Percentiles rank a stretch among this genome's conserved stretches.
These are phyloP conservation scores for Scaptodrosophila lebanonensis DNA, from an alignment of 1,140 invertebrate species.

Conservation along the genomic window DNA sequence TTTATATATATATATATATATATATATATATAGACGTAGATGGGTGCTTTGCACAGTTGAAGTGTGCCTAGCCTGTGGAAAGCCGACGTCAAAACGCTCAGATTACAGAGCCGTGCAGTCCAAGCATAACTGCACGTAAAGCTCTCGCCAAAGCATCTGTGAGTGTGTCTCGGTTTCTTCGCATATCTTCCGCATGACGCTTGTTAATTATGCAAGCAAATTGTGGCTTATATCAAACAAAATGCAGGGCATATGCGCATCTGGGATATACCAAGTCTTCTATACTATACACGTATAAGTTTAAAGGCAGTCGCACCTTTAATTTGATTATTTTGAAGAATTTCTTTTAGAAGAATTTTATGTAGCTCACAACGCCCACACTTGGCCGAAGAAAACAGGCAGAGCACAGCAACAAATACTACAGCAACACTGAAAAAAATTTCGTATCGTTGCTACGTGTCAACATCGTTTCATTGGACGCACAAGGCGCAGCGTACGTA, in stretches of 20 bases:
- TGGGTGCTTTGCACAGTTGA: conserved; percentile 67
- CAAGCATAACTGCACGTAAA: conserved; percentile 73
- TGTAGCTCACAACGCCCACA: not conserved
- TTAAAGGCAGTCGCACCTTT: not conserved
- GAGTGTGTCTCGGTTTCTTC: conserved; percentile 21
- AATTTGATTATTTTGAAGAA: not conserved
- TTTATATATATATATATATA: conserved; percentile 9
- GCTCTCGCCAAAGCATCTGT: too few species aligned
- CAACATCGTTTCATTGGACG: too few species aligned
- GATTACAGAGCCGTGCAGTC: conserved; percentile 47
- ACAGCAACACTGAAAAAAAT: too few species aligned
- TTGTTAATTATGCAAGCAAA: conserved; percentile 15
- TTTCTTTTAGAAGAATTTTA: too few species aligned
- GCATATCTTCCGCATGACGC: conserved; percentile 64
- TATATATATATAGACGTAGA: conserved; percentile 43
- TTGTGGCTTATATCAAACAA: conserved; percentile 14
- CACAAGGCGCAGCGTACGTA: too few species aligned
- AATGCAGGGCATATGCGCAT: not conserved
- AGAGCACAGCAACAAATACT: too few species aligned
- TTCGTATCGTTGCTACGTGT: too few species aligned
- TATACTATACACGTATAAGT: too few species aligned
- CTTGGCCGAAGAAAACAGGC: not conserved
- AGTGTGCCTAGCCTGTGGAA: conserved; percentile 72
- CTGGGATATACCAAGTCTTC: not conserved
- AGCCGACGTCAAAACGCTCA: conserved; percentile 60